Evolutionary conservation across 2,797 vertebrate species (phyloP).

Genomic region (Sus cebifrons): DNA sequence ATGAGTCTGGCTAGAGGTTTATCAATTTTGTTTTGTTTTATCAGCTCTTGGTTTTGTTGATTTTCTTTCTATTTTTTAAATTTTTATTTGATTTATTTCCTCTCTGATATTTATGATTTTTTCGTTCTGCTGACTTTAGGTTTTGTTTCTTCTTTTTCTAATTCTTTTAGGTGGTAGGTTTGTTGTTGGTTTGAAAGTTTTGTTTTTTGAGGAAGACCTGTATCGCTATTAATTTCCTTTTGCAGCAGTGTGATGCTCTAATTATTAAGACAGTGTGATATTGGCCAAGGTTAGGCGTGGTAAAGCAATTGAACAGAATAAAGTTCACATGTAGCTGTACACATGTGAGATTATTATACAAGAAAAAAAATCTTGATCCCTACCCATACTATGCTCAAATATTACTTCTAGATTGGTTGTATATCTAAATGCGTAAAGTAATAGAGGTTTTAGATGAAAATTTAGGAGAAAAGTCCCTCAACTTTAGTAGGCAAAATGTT

Average conservation of each 20-base stretch:
- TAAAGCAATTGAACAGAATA: neutral
- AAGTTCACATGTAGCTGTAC: neutral
- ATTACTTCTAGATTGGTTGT: neutral
- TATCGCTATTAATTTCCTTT: too few relatives aligned
- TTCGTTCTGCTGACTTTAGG: too few relatives aligned
- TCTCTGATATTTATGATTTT: too few relatives aligned
- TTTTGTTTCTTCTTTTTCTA: too few relatives aligned
- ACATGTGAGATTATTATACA: neutral
- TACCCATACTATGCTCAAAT: neutral
- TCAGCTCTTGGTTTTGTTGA: too few relatives aligned
- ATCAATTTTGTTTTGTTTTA: too few relatives aligned
- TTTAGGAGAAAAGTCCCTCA: neutral
- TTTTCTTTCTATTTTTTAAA: too few relatives aligned
- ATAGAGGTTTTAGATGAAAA: neutral
- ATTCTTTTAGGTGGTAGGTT: too few relatives aligned
- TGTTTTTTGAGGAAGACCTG: too few relatives aligned
- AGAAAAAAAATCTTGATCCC: neutral
- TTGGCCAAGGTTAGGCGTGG: neutral
- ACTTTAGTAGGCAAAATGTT: neutral
- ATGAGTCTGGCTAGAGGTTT: too few relatives aligned
- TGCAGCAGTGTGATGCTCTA: neutral
- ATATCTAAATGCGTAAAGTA: neutral
- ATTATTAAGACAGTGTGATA: neutral
- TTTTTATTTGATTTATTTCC: too few relatives aligned
- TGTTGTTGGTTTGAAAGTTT: too few relatives aligned